These are phyloP conservation scores for Anoplolepis gracilipes DNA, from an alignment of 1,140 invertebrate species.

Conservation along the genomic window DNA sequence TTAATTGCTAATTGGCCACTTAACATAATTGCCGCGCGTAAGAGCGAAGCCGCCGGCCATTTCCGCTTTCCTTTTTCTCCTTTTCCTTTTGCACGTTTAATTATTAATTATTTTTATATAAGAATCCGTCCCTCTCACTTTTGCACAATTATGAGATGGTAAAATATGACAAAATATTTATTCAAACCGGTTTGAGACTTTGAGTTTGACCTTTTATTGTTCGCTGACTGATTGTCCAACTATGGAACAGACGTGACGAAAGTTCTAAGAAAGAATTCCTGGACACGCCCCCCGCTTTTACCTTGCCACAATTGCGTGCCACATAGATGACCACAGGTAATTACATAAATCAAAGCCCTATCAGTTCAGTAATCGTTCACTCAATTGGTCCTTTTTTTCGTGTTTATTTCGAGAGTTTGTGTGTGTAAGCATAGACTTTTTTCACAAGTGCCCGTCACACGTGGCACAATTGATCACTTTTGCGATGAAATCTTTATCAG, in stretches of 20 bases:
- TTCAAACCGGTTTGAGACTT: not conserved
- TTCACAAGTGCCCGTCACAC: not conserved
- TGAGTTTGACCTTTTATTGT: not conserved
- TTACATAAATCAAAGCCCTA: conserved; percentile 8
- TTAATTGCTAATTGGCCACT: conserved; percentile 83
- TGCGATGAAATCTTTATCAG: not conserved
- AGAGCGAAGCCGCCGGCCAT: conserved; percentile 76
- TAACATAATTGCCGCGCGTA: conserved; percentile 81
- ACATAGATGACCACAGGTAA: not conserved
- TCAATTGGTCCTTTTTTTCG: not conserved
- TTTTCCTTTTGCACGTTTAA: conserved; percentile 54
- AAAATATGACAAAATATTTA: not conserved
- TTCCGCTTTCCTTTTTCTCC: conserved; percentile 76
- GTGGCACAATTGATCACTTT: conserved; percentile 15
- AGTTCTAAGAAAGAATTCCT: not conserved
- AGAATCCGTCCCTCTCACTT: conserved; percentile 54
- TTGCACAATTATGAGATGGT: conserved; percentile 38
- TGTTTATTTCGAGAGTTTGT: not conserved
- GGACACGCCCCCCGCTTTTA: not conserved
- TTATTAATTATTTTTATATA: conserved; percentile 69
- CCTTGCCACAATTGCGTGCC: not conserved
- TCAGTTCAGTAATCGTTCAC: not conserved
- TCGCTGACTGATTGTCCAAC: not conserved
- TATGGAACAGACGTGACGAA: not conserved
- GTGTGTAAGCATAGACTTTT: not conserved